A percentile compares a stretch with the other conserved stretches of the same genome.
Conservation (phyloP, 2,888 invertebrate genomes). For the Myopa tessellatipennis region DNA sequence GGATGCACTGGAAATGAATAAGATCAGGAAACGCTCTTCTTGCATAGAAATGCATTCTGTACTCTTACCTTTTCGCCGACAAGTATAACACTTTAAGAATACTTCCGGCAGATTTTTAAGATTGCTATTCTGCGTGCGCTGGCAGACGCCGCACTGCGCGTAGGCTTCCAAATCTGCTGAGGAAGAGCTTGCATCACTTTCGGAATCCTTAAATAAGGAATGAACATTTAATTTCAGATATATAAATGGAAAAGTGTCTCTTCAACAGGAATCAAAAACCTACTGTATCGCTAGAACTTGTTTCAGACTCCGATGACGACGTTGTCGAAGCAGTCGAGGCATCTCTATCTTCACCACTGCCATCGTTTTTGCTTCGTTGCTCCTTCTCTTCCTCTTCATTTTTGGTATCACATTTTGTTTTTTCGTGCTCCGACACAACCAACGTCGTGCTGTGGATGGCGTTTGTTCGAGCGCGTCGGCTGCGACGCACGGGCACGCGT, state of each 20-base stretch:
- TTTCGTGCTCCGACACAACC: slow-evolving; percentile 38
- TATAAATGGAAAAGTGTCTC: background rate
- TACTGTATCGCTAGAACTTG: slow-evolving; percentile 54
- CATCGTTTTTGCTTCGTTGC: background rate
- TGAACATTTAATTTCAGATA: slow-evolving; percentile 10
- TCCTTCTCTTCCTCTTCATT: slow-evolving; percentile 4
- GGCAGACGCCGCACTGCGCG: slow-evolving; percentile 72
- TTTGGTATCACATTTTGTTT: slow-evolving; percentile 39
- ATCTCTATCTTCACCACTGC: slow-evolving; percentile 9
- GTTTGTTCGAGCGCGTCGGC: slow-evolving; percentile 36
- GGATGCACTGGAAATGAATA: slow-evolving; percentile 77
- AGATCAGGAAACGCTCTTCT: background rate
- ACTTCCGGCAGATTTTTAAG: slow-evolving; percentile 72
- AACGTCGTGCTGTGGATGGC: background rate
- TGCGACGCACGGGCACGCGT: slow-evolving; percentile 40
- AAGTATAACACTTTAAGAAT: slow-evolving; percentile 73
- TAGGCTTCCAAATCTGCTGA: slow-evolving; percentile 51
- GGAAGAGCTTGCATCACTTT: slow-evolving; percentile 40
- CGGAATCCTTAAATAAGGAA: slow-evolving; percentile 21
- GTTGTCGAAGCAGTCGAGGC: slow-evolving; percentile 38
- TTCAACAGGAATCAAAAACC: slow-evolving; percentile 26
- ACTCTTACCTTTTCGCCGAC: slow-evolving; percentile 71
- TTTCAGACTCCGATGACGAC: slow-evolving; percentile 47
- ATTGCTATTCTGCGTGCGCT: slow-evolving; percentile 72
- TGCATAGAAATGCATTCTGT: background rate